Percentiles rank a stretch among this genome's conserved stretches.
Conservation (phyloP, 2,113 vertebrate genomes). For the Galbula dea region DNA sequence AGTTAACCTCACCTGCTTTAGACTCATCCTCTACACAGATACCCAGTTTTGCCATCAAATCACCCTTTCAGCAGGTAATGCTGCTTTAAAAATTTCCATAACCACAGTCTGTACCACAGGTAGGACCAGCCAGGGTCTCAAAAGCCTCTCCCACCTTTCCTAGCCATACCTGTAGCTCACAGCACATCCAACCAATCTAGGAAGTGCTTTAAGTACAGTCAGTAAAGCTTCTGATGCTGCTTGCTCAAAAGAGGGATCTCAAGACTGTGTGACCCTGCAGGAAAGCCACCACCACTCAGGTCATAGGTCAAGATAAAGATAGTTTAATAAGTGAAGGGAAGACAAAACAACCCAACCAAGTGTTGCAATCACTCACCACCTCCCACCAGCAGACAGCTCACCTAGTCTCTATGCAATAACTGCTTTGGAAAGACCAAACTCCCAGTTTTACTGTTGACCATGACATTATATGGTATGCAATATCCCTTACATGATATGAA, state of each 20-base stretch:
- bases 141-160: not conserved
- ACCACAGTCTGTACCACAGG: no score
- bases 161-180: not conserved
- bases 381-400: not conserved
- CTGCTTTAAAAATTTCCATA: not conserved
- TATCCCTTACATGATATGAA: not conserved
- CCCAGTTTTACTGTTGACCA: not conserved
- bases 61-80: not conserved
- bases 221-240: not conserved
- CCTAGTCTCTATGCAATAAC: not conserved
- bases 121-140: not conserved
- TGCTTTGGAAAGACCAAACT: not conserved
- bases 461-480: not conserved
- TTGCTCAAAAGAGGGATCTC: not conserved
- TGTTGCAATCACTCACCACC: not conserved
- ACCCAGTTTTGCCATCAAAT: not conserved
- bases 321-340: not conserved
- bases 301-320: not conserved
- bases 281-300: not conserved
- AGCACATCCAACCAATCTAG: not conserved
- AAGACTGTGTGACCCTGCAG: not conserved
- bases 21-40: not conserved
- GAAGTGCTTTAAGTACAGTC: not conserved
- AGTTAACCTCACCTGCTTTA: not conserved
- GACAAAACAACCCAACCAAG: not conserved